Evolutionary conservation across 2,888 invertebrate species (phyloP), one percentile per base, ranked within the genome.

Genomic region (Macaria liturata): DNA sequence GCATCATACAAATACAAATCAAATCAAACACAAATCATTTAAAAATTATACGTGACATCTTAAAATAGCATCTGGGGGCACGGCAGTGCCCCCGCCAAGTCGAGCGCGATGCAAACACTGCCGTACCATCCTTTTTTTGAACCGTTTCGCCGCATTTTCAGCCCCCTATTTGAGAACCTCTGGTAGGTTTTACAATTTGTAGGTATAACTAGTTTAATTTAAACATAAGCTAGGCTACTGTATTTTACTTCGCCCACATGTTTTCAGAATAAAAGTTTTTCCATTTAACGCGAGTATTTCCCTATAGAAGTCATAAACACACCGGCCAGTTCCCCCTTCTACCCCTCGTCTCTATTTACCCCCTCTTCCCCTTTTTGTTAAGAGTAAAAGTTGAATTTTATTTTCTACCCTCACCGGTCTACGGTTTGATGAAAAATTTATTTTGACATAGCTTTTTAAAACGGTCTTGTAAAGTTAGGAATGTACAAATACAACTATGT

Each of bases 261-360:
- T 85, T 82, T 37, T 82, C 81, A 70, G 79, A 83, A 84, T 86
- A 84, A 88, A 91, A 91, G 81, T 89, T 90, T 90, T 85, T 85
- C 86, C 86, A 86, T 89, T 86, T 84, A 86, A 78, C 75, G 76
- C 82, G 72, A 72, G 82, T 89, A 91, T 91, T 91, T 91, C 90
- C 91, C 90, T 88, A 89, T 87, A 89, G 91, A 85, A 89, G 86
- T 86, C 86, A 84, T 91, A 91, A 90, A 90, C 85, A 88, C 78
- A 82, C 78, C 75, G 76, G 77, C 67, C 76, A 74, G 76, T 67
- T 63, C 54, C 49, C 48, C 59, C 48, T 49, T 40, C 40, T 62
- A 54, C 49, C 64, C 65, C 66, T 62, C 69, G 54, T 61, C 54
- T 57, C 63, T 58, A 56, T 65, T 62, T 43, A 46, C 63, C 66